These are phyloP conservation scores for Mus spicilegus DNA, from an alignment of 2,113 vertebrate species.

Conservation along the genomic window DNA sequence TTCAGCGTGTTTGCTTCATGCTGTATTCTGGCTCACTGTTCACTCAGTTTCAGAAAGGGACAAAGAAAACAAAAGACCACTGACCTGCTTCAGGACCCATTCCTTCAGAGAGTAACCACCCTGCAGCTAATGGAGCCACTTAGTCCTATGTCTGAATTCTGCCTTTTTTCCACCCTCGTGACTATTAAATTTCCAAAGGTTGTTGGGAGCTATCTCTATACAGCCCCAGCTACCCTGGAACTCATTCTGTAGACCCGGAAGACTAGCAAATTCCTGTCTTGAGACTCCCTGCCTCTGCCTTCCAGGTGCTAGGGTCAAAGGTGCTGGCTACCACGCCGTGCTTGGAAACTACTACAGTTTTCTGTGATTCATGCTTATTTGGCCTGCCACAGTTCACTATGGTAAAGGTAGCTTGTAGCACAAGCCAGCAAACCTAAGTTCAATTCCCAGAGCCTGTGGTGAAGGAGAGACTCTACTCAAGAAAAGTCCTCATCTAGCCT, in stretches of 20 bases:
- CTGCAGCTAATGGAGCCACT: neutral
- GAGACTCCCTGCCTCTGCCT: neutral
- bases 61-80: neutral
- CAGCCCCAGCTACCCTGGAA: neutral
- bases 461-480: neutral
- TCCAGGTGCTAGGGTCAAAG: neutral
- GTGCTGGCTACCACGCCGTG: neutral
- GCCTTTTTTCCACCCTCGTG: neutral
- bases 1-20: neutral
- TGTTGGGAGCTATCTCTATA: neutral
- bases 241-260: neutral
- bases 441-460: neutral
- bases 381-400: neutral
- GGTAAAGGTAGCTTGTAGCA: neutral
- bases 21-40: constrained; percentile 18
- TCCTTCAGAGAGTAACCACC: neutral
- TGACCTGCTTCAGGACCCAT: constrained; percentile 31
- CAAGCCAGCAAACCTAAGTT: neutral
- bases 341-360: neutral
- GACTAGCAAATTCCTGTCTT: too few species aligned
- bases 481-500: neutral
- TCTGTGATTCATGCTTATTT: neutral
- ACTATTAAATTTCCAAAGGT: constrained; percentile 22
- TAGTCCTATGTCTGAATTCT: neutral
- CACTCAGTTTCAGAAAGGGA: constrained; percentile 28